phyloP scores from a whole-genome alignment of 2,797 vertebrate genomes.

The Eulemur rubriventer region DNA sequence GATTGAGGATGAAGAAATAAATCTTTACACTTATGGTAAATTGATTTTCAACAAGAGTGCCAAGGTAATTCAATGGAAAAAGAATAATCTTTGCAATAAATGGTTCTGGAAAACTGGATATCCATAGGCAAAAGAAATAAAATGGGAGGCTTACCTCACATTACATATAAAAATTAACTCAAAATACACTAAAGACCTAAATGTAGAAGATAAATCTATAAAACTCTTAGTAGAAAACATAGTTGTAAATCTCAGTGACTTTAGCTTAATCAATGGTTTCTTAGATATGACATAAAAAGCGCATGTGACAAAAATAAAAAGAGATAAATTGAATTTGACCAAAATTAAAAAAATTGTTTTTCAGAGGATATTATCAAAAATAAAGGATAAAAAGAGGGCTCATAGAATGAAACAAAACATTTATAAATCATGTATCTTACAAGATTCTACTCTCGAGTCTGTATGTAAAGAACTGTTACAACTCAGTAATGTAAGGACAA shows the following conservation, averaged over 20 bases:
- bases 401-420: background rate
- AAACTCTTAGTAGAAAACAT: background rate
- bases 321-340: background rate
- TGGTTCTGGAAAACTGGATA: background rate
- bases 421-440: background rate
- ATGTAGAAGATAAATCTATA: background rate
- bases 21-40: background rate
- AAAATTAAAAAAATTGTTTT: background rate
- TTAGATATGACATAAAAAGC: background rate
- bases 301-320: background rate
- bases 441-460: background rate
- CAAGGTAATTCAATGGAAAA: background rate
- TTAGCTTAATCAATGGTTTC: background rate
- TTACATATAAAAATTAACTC: background rate
- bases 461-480: background rate
- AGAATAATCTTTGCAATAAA: background rate
- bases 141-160: background rate
- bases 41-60: background rate
- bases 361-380: background rate
- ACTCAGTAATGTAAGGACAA: background rate
- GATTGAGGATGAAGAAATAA: background rate
- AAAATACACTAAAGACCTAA: background rate
- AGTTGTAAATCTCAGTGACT: background rate
- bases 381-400: background rate
- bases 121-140: background rate